Percentiles rank a stretch among this genome's conserved stretches.
Conservation (phyloP, 1,140 invertebrate species). For the Drusus annulatus region DNA sequence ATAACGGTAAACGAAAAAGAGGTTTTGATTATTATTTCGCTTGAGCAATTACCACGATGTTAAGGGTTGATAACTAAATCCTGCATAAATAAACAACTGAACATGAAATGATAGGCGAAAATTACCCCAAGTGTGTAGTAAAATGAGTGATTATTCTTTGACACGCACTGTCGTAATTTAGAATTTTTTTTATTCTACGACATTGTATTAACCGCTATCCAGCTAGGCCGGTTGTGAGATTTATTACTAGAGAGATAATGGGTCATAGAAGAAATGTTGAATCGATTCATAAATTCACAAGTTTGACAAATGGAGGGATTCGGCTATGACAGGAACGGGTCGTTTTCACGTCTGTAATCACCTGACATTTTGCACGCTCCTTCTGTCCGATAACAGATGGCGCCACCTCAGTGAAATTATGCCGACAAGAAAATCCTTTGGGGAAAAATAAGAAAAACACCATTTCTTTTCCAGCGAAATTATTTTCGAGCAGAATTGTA, state of each 20-base stretch:
- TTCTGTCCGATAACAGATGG: conserved; percentile 21
- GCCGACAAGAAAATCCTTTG: conserved; percentile 7
- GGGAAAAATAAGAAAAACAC: too few species aligned
- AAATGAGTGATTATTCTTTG: not conserved
- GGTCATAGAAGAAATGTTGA: not conserved
- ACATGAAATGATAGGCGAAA: not conserved
- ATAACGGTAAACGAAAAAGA: too few species aligned
- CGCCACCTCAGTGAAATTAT: conserved; percentile 7
- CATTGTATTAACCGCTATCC: not conserved
- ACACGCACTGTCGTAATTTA: not conserved
- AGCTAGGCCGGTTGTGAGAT: not conserved
- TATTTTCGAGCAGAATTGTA: too few species aligned
- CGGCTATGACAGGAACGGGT: conserved; percentile 5
- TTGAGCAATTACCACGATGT: too few species aligned
- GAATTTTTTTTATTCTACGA: not conserved
- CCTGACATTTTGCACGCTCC: conserved; percentile 10
- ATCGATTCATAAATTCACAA: conserved; percentile 14
- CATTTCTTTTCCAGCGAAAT: too few species aligned
- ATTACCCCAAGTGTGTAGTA: not conserved
- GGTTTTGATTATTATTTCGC: too few species aligned
- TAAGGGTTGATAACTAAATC: too few species aligned
- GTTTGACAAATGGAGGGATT: conserved; percentile 27
- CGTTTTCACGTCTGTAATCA: conserved; percentile 4
- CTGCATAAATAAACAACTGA: not conserved
- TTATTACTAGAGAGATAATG: conserved; percentile 4